Evolutionary conservation across 1,140 invertebrate genomes (phyloP), one percentile per base, ranked within the genome.

Genomic region (Microplitis demolitor): DNA sequence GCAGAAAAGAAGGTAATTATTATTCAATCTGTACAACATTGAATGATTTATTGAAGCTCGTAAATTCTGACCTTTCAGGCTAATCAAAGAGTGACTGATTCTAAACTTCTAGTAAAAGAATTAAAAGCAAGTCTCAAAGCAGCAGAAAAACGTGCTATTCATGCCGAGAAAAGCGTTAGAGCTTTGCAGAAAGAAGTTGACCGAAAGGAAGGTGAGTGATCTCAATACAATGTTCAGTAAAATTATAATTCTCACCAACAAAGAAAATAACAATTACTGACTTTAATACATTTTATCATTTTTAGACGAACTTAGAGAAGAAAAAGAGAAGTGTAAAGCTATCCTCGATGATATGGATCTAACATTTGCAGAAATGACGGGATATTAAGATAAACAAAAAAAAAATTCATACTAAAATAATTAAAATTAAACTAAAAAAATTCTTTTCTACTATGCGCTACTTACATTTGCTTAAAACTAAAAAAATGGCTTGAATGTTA

Each of bases 281-380:
- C n/a, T 63, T 63, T 13, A 56, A 45, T 54, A 3, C n/a, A 24
- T 51, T 66, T 70, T 72, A 34, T 78, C 72, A 5, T 34, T 86
- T 87, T 69, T 87, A 94, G 93, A 93, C 83, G 91, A 93, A 78
- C 86, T 94, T 71, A 87, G 92, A 79, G 87, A 90, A 80, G 91
- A 93, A 80, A 91, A 91, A 81, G 91, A 92, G 77, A 91, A 91
- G 81, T 92, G 91, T 86, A 91, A 90, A 83, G 87, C 89, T 72
- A 87, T 95, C 24, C 90, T 92, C 79, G 91, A 92, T 75, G 93
- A 95, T 82, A 90, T 95, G 87, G 93, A 95, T 79, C 87, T 89
- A 70, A 93, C 93, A 63, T 90, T 93, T 74, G 85, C 87, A 69
- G 87, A 88, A 70, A 86, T 88, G 82, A 87, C 87, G 45, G 87